Base-by-base conservation (phyloP, 2,113 vertebrate genomes). In the Taxidea taxus region DNA sequence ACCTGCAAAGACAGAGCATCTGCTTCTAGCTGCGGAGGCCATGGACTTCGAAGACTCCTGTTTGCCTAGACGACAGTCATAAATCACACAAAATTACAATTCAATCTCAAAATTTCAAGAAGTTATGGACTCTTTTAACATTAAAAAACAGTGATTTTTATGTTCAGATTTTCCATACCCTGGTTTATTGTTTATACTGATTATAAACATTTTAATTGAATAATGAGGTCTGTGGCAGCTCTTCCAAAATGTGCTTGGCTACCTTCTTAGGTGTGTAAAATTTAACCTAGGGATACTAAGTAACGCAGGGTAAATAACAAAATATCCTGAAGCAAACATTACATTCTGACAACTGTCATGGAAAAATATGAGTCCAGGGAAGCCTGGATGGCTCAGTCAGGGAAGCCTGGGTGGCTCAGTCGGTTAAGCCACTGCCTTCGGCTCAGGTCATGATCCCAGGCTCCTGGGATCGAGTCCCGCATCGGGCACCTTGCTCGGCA, bases 21-120 rank as follows among this genome's bases (percentile, higher is more conserved):
- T 37, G 27, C 58, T 86, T 94, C 62, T 7, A 86, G 62, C 10
- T 88, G 27, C 58, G 89, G 88, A 92, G 44, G 74, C n/a, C 83
- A n/a, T 1, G 14, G 27, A 20, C 58, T 90, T 83, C 37, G 31
- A 68, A 94, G 77, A 44, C 54, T 74, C 39, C 23, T 10, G n/a
- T 56, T 51, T 47, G 7, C 39, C 11, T 90, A 92, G 86, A 27
- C 58, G 42, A 34, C n/a, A 20, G 62, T 80, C 44, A 93, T 82
- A 56, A 94, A 58, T 72, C 87, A 75, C 9, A 39, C 0, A 95
- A 86, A 97, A 70, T 49, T 60, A 49, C 42, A 89, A 56, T 70
- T 95, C 95, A 66, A 60, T 74, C 27, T 92, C 31, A 93, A 56
- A 85, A 70, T 62, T 87, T 74, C 18, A 95, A 93, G 68, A 90